phyloP scores from a whole-genome alignment of 2,797 vertebrate species.

The Poeciliopsis infans region DNA sequence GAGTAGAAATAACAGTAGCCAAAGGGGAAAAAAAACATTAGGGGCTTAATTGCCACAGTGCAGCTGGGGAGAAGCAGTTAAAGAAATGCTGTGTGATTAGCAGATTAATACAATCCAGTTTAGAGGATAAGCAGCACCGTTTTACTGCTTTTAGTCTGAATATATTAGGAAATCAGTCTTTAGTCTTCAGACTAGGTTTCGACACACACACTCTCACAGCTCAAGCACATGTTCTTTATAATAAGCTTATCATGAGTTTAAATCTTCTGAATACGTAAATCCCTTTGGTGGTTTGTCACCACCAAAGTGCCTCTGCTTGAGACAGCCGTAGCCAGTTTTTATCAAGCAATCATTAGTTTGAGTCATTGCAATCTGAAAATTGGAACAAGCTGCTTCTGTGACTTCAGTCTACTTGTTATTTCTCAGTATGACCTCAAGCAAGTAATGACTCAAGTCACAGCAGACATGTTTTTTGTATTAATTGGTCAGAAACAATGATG shows the following conservation, averaged over 20 bases:
- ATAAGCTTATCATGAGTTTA: conserved; percentile 53
- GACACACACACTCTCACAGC: conserved; percentile 28
- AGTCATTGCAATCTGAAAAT: conserved; percentile 18
- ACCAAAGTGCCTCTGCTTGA: conserved; percentile 3
- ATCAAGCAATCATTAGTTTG: conserved; percentile 21
- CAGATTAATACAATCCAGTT: conserved; percentile 75
- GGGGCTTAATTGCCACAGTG: conserved; percentile 64
- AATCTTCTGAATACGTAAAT: conserved; percentile 62
- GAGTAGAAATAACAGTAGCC: conserved; percentile 34
- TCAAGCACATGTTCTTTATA: conserved; percentile 46
- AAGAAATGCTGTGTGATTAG: conserved; percentile 70
- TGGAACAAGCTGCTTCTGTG: conserved; percentile 29
- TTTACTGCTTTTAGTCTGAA: conserved; percentile 46
- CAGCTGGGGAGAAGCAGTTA: conserved; percentile 65
- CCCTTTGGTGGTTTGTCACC: conserved; percentile 29
- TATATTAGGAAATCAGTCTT: conserved; percentile 46
- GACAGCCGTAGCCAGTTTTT: conserved; percentile 12
- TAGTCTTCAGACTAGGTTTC: conserved; percentile 45
- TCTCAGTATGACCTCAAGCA: conserved; percentile 4
- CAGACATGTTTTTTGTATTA: conserved; percentile 11
- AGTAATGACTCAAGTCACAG: conserved; percentile 6
- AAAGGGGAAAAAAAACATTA: conserved; percentile 52
- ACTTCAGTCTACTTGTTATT: conserved; percentile 16
- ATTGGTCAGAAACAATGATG: conserved; percentile 17
- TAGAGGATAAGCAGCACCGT: conserved; percentile 59